Percentiles rank a stretch among this genome's conserved stretches.
Evolutionary conservation across 2,888 invertebrate species (phyloP).

Genomic region (Empis stercorea): DNA sequence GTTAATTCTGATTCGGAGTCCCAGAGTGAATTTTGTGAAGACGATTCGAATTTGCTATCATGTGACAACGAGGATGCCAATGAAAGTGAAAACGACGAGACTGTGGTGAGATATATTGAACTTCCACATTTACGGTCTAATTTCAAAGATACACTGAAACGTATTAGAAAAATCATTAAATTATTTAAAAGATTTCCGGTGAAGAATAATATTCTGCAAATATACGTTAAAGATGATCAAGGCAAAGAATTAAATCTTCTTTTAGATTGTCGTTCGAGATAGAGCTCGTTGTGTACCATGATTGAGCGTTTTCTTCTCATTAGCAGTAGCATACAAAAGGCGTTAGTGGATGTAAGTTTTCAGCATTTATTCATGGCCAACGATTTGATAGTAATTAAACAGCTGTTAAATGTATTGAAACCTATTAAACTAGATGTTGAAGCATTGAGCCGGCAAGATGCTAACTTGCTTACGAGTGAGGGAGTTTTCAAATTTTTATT

Average conservation of each 20-base stretch:
- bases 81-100: neutral
- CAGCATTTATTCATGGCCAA: neutral
- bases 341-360: neutral
- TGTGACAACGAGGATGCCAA: neutral
- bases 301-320: neutral
- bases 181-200: constrained; percentile 2
- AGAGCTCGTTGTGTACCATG: neutral
- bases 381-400: neutral
- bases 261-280: constrained; percentile 1
- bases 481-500: no score
- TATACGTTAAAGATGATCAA: neutral
- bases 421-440: neutral
- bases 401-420: neutral
- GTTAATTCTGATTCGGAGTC: no score
- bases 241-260: constrained; percentile 1
- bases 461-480: neutral
- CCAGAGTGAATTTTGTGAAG: neutral
- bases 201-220: constrained; percentile 1
- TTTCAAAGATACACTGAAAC: neutral
- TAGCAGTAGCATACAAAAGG: neutral
- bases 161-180: neutral
- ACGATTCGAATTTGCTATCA: neutral
- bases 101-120: neutral
- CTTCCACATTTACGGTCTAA: neutral
- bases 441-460: neutral